A percentile compares a stretch with the other conserved stretches of the same genome.
phyloP scores from a whole-genome alignment of 1,140 invertebrate species.

The Drosophila watanabei region DNA sequence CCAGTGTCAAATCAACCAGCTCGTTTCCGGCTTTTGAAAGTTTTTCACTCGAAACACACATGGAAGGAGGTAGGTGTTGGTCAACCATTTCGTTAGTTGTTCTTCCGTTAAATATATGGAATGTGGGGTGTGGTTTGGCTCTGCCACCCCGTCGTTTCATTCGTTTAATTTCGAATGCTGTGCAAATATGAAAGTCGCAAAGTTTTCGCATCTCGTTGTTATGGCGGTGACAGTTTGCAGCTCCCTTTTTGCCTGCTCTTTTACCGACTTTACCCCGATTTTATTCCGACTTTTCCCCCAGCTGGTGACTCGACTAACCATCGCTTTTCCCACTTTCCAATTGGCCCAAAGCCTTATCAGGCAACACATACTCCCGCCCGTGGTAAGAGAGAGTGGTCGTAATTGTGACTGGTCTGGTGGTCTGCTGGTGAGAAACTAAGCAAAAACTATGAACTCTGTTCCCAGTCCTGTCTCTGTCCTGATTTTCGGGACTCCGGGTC shows the following conservation, averaged over 20 bases:
- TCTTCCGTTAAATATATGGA: not conserved
- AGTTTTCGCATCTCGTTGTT: constrained; percentile 54
- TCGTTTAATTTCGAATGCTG: constrained; percentile 59
- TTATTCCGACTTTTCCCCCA: not conserved
- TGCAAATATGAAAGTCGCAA: constrained; percentile 56
- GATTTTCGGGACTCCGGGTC: constrained; percentile 20
- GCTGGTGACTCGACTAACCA: constrained; percentile 5
- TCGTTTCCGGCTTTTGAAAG: constrained; percentile 10
- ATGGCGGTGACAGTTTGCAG: constrained; percentile 43
- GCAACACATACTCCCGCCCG: constrained; percentile 30
- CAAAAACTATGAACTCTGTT: constrained; percentile 55
- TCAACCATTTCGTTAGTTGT: constrained; percentile 36
- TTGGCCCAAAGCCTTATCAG: constrained; percentile 42
- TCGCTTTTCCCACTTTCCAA: constrained; percentile 25
- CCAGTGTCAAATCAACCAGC: not conserved
- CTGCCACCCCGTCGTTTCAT: constrained; percentile 16
- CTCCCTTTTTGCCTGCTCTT: constrained; percentile 5
- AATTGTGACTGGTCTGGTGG: constrained; percentile 29
- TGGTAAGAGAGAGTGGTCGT: constrained; percentile 13
- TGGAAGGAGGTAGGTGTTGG: constrained; percentile 5
- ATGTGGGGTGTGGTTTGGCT: not conserved
- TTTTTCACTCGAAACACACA: not conserved
- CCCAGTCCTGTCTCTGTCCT: not conserved
- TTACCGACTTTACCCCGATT: not conserved
- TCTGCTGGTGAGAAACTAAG: constrained; percentile 38